phyloP scores from a whole-genome alignment of 2,113 vertebrate species.

The Setophaga coronata region DNA sequence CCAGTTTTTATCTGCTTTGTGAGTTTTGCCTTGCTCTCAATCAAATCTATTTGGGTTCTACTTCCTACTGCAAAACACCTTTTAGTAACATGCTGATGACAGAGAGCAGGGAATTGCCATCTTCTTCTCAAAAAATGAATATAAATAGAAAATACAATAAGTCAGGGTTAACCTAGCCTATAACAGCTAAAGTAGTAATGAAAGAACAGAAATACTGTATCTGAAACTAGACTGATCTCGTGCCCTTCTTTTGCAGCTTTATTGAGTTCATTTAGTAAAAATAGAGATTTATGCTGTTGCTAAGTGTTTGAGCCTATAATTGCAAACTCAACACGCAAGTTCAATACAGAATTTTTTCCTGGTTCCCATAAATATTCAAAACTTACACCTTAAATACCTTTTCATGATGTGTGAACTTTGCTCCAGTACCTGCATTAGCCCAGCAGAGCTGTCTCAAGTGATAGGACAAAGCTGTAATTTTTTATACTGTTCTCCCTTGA shows the following conservation, averaged over 20 bases:
- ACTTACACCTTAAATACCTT: not conserved
- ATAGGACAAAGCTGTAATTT: not conserved
- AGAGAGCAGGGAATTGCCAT: not conserved
- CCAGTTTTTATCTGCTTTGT: not conserved
- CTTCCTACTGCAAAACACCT: not conserved
- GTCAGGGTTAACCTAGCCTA: not conserved
- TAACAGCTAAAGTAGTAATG: not conserved
- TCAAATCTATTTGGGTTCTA: not conserved
- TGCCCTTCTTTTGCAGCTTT: not conserved
- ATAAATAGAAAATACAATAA: not conserved
- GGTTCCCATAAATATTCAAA: not conserved
- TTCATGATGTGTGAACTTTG: not conserved
- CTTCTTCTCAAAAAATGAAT: not conserved
- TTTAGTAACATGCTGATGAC: not conserved
- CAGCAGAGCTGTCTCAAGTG: not conserved
- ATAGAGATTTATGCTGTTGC: not conserved
- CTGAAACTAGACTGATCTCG: not conserved
- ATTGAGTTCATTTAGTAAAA: not conserved
- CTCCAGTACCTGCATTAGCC: not conserved
- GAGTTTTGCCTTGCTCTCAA: not conserved
- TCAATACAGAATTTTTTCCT: not conserved
- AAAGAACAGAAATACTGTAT: not conserved
- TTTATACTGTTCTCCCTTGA: not conserved
- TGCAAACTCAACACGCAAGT: not conserved
- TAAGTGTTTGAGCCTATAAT: not conserved